Evolutionary conservation across 2,888 invertebrate species (phyloP), one percentile per base, ranked within the genome.

Genomic region (Oligia fasciuncula): DNA sequence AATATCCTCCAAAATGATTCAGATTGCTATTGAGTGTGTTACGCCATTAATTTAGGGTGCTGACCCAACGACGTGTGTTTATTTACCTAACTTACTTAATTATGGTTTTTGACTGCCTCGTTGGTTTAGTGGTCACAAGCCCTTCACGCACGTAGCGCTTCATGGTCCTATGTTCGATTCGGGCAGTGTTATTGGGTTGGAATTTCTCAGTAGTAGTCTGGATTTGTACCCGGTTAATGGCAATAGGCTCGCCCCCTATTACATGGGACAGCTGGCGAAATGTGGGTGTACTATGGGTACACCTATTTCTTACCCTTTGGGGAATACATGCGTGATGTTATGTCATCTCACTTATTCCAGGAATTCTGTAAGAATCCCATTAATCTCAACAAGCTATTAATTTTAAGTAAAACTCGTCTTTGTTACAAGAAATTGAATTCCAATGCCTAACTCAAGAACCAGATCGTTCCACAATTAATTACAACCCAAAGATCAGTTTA

Each of bases 401-500:
- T 70, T 51, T 66, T 57, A 49, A 40, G 17, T 46, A 35, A 69
- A 69, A 84, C n/a, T 40, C 49, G 19, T 77, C 63, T 80, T 73
- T 67, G 49, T 49, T 66, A 62, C 71, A 74, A 73, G 46, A 83
- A 83, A 71, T 86, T 83, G 49, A 77, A 87, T 77, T 76, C 54
- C 65, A 69, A 73, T 80, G 72, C 76, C 78, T 76, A 79, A 79
- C 62, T 68, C 68, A 81, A 74, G 62, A 85, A 80, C 66, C 75
- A 75, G 73, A 84, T 86, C 67, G 57, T 70, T 82, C 67, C 65
- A 80, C 84, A 86, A 83, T 80, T 77, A 84, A 89, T 88, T 84
- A 83, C 87, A 79, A 75, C 68, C 76, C 77, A 73, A 77, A 82
- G 81, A 90, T 89, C 87, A 86, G 91, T 89, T 90, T 90, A 89